A percentile compares a stretch with the other conserved stretches of the same genome.
These are phyloP conservation scores for Oscheius onirici DNA, from an alignment of 2,888 invertebrate genomes.

Conservation along the genomic window DNA sequence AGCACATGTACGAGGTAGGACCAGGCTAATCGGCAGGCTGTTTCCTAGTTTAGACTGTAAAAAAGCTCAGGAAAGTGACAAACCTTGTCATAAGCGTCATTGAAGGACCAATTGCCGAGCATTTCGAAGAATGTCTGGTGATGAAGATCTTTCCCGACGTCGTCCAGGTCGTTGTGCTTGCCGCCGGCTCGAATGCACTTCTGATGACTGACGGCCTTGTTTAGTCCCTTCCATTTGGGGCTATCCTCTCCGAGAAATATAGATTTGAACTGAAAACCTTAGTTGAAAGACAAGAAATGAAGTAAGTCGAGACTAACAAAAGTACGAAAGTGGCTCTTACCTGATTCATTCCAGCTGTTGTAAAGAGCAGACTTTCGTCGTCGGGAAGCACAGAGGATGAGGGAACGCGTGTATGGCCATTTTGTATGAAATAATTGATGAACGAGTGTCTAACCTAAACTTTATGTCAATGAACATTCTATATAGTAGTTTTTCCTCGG, in stretches of 20 bases:
- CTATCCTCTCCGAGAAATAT: slow-evolving; percentile 86
- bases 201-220: slow-evolving; percentile 90
- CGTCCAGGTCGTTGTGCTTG: slow-evolving; percentile 96
- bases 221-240: slow-evolving; percentile 87
- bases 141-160: slow-evolving; percentile 98
- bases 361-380: slow-evolving; percentile 92
- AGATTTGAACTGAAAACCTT: slow-evolving; percentile 87
- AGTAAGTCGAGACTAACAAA: no score
- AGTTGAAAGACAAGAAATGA: no score
- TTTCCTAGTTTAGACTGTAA: slow-evolving; percentile 77
- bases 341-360: slow-evolving; percentile 99
- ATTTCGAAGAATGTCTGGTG: slow-evolving; percentile 99
- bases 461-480: neutral
- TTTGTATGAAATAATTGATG: slow-evolving; percentile 83
- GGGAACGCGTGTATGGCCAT: slow-evolving; percentile 89
- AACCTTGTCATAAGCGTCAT: slow-evolving; percentile 91
- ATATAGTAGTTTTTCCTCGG: neutral
- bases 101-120: slow-evolving; percentile 99
- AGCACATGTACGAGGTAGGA: slow-evolving; percentile 84
- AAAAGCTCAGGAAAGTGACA: neutral
- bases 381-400: slow-evolving; percentile 96
- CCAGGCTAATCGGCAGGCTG: slow-evolving; percentile 96
- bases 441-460: slow-evolving; percentile 75
- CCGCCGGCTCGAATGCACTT: slow-evolving; percentile 98
- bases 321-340: slow-evolving; percentile 74